phyloP scores from a whole-genome alignment of 2,113 vertebrate species.

The Martes martes region DNA sequence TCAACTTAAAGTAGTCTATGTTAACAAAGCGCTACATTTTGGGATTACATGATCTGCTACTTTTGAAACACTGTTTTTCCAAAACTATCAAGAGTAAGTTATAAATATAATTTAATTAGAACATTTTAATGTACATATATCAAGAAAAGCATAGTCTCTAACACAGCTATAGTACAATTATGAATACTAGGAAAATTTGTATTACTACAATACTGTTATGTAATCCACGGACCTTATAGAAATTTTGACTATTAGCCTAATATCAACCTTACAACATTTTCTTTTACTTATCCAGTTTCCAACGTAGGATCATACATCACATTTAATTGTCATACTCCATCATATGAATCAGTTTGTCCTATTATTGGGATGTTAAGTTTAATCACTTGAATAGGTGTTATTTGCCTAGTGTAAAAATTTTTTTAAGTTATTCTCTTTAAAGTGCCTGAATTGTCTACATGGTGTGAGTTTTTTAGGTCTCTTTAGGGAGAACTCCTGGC shows the following conservation, averaged over 20 bases:
- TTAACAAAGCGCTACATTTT: no score
- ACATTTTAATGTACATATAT: not conserved
- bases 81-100: not conserved
- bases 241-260: not conserved
- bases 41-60: no score
- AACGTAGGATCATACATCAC: not conserved
- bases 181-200: not conserved
- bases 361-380: not conserved
- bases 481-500: no score
- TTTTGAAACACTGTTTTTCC: not conserved
- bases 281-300: not conserved
- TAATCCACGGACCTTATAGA: not conserved
- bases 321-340: not conserved
- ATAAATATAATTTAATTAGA: not conserved
- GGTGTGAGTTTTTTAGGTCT: no score
- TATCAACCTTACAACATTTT: not conserved
- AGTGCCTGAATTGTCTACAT: no score
- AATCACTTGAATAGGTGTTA: no score
- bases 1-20: no score
- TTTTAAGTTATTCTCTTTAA: no score
- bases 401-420: no score
- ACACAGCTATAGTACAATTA: not conserved
- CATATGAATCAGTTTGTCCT: no score
- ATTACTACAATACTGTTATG: not conserved
- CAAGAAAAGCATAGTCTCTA: not conserved